Conservation (phyloP, 2,113 vertebrate species). For the Hystrix brachyura region DNA sequence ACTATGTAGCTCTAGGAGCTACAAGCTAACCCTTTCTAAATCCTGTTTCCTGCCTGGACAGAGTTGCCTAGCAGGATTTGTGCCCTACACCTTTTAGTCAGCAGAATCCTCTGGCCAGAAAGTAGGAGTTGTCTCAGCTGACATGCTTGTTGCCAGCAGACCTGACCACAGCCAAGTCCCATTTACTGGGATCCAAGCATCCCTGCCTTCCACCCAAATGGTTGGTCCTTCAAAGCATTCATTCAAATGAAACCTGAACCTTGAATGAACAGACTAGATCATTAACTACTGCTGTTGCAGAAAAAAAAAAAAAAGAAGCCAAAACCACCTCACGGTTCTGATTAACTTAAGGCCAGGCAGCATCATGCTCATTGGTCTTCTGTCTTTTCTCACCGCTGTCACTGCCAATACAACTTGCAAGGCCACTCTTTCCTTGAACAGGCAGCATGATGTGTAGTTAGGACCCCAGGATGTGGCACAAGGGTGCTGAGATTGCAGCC, state of each 20-base stretch:
- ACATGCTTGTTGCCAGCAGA: neutral
- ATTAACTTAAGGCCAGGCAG: neutral
- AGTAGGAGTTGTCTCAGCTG: neutral
- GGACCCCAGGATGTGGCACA: neutral
- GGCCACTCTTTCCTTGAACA: neutral
- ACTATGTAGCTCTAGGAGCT: fast-evolving
- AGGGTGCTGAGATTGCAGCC: neutral
- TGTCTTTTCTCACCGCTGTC: neutral
- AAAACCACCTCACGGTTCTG: neutral
- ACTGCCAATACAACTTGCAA: neutral
- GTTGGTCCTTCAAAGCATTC: neutral
- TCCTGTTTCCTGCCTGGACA: neutral
- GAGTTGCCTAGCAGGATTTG: neutral
- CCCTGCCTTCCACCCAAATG: neutral
- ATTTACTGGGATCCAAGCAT: neutral
- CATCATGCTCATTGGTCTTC: no score
- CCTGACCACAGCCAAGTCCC: neutral
- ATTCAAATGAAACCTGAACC: neutral
- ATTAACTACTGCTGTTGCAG: neutral
- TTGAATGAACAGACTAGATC: neutral
- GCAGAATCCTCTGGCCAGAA: neutral
- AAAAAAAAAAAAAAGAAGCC: neutral
- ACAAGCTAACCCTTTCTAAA: neutral
- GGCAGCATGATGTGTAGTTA: neutral
- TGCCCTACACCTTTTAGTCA: neutral